A percentile compares a stretch with the other conserved stretches of the same genome.
These are phyloP conservation scores for Drosophila nr. medialis DNA, from an alignment of 2,888 invertebrate species.

Conservation along the genomic window DNA sequence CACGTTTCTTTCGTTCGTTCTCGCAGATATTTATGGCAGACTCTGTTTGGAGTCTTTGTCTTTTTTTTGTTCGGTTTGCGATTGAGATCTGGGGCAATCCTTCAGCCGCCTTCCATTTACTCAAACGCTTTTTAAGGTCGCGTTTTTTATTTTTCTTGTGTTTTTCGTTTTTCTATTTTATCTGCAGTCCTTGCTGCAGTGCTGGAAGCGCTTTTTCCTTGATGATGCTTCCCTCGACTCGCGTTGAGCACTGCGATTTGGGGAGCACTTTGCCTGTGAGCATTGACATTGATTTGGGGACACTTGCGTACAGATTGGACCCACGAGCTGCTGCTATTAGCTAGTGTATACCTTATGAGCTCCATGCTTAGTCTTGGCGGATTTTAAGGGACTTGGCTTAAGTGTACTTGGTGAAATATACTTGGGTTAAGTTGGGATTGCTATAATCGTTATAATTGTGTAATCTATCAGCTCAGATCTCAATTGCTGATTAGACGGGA, in stretches of 20 bases:
- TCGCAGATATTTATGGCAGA: constrained; percentile 48
- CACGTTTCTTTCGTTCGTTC: constrained; percentile 20
- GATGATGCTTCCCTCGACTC: constrained; percentile 11
- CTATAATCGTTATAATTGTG: no score
- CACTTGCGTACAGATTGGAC: constrained; percentile 6
- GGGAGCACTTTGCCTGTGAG: neutral
- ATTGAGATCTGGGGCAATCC: constrained; percentile 54
- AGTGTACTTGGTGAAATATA: neutral
- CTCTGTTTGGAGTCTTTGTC: constrained; percentile 1
- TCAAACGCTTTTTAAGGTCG: constrained; percentile 19
- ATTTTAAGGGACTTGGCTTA: neutral
- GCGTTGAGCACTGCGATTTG: constrained; percentile 5
- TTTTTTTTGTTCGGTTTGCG: neutral
- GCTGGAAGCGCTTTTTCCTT: constrained; percentile 22
- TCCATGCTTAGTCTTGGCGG: neutral
- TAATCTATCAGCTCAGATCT: neutral
- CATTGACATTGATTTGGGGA: constrained; percentile 36
- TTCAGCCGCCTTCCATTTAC: constrained; percentile 21
- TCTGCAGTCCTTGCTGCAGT: constrained; percentile 31
- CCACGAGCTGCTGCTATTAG: neutral
- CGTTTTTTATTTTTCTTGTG: neutral
- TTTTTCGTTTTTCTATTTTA: neutral
- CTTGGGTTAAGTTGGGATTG: neutral
- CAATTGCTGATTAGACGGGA: no score
- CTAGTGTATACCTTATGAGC: neutral